Conservation (phyloP, 2,888 invertebrate genomes). For the Portevinia maculata region DNA sequence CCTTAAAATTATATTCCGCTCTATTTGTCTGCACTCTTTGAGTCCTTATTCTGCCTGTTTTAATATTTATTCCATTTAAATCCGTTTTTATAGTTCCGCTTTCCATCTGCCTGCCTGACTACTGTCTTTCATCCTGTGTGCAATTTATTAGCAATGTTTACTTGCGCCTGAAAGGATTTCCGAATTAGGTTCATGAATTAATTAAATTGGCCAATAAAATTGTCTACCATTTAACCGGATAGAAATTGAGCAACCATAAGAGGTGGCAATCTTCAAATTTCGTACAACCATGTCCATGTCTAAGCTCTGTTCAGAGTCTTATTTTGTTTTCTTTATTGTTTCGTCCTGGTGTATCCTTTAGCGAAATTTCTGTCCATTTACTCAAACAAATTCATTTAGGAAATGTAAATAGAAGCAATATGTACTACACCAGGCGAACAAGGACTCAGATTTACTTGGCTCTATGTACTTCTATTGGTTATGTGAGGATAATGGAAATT, state of each 20-base stretch:
- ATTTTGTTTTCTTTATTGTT: slow-evolving; percentile 41
- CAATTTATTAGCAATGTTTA: slow-evolving; percentile 51
- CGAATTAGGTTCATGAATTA: slow-evolving; percentile 50
- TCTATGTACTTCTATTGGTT: slow-evolving; percentile 27
- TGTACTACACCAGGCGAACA: slow-evolving; percentile 3
- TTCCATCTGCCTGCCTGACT: not conserved
- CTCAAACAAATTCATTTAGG: slow-evolving; percentile 59
- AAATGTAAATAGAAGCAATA: slow-evolving; percentile 50
- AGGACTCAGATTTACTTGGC: slow-evolving; percentile 30
- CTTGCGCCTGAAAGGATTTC: slow-evolving; percentile 46
- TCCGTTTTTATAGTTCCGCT: slow-evolving; percentile 6
- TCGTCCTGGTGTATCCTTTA: not conserved
- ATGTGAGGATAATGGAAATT: slow-evolving; percentile 65
- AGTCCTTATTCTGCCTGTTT: too few relatives aligned
- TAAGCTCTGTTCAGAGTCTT: slow-evolving; percentile 24
- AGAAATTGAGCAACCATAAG: slow-evolving; percentile 26
- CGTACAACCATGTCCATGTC: not conserved
- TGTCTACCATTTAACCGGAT: slow-evolving; percentile 32
- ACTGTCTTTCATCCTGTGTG: slow-evolving; percentile 14
- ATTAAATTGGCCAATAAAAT: slow-evolving; percentile 46
- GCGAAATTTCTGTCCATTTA: slow-evolving; percentile 1
- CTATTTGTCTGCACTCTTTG: too few relatives aligned
- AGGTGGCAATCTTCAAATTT: slow-evolving; percentile 30
- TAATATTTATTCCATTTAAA: slow-evolving; percentile 7
- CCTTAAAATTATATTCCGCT: too few relatives aligned